Evolutionary conservation across 2,888 invertebrate species (phyloP).

Genomic region (Hydrotaea diabolus): DNA sequence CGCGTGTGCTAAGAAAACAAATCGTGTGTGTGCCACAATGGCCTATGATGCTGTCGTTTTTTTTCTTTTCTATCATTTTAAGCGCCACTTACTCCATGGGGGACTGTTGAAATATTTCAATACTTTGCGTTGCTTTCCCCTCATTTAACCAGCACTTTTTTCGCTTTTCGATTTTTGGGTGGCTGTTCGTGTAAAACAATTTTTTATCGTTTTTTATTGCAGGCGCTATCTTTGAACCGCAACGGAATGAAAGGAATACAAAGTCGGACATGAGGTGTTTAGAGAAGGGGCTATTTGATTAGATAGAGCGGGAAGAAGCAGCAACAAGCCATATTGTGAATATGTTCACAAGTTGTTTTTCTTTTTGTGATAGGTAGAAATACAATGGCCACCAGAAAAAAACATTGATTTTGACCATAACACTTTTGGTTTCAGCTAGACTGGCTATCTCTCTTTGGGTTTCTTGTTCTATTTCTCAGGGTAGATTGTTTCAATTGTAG

Average conservation of each 20-base stretch:
- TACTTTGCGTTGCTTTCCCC: background rate
- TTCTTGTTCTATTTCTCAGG: slow-evolving; percentile 17
- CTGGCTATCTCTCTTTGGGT: background rate
- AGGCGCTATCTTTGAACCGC: slow-evolving; percentile 60
- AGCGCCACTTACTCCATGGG: slow-evolving; percentile 78
- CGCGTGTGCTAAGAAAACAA: slow-evolving; percentile 33
- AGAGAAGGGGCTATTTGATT: too few species aligned
- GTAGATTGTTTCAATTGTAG: background rate
- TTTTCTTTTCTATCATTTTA: slow-evolving; percentile 40
- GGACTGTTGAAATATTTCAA: slow-evolving; percentile 60
- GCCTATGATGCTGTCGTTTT: too few species aligned
- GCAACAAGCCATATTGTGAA: slow-evolving; percentile 34
- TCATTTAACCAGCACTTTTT: too few species aligned
- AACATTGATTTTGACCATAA: slow-evolving; percentile 59
- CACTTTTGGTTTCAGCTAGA: slow-evolving; percentile 29
- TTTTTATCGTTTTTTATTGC: slow-evolving; percentile 78
- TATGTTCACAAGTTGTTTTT: slow-evolving; percentile 52
- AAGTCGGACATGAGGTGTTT: background rate
- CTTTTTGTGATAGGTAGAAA: slow-evolving; percentile 10
- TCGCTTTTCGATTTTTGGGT: slow-evolving; percentile 6
- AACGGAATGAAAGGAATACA: background rate
- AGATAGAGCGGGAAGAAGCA: too few species aligned
- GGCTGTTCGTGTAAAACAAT: slow-evolving; percentile 70
- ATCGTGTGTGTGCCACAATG: slow-evolving; percentile 40
- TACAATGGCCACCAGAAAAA: too few species aligned